phyloP scores from a whole-genome alignment of 1,140 invertebrate species.

The Maniola jurtina region DNA sequence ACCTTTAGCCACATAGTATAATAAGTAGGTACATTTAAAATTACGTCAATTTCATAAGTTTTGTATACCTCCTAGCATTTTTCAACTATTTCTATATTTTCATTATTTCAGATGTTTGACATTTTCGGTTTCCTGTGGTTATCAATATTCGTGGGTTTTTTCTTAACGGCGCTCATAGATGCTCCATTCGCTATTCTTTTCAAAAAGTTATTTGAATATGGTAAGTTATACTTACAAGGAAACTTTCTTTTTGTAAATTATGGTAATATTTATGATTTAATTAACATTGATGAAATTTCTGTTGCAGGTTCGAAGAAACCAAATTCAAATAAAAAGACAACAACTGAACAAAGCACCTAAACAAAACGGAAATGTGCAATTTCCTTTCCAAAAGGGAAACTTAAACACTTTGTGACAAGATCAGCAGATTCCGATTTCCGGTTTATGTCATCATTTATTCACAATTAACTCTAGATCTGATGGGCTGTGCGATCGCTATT shows the following conservation, averaged over 20 bases:
- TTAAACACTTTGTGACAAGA: not conserved
- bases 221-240: not conserved
- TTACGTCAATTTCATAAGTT: too few relatives aligned
- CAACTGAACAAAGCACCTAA: not conserved
- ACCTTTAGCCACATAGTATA: too few relatives aligned
- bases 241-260: too few relatives aligned
- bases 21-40: too few relatives aligned
- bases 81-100: not conserved
- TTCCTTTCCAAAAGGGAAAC: not conserved
- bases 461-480: not conserved
- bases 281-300: not conserved
- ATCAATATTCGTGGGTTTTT: slow-evolving; percentile 28
- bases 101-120: slow-evolving; percentile 20
- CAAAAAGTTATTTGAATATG: slow-evolving; percentile 21
- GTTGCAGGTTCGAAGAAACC: not conserved
- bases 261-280: too few relatives aligned
- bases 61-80: not conserved
- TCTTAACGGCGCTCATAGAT: slow-evolving; percentile 41
- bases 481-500: too few relatives aligned
- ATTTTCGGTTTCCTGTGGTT: slow-evolving; percentile 6
- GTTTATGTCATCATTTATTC: not conserved
- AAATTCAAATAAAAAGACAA: not conserved
- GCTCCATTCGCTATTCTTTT: slow-evolving; percentile 37
- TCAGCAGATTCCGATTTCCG: not conserved
- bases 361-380: not conserved